Conservation (phyloP, 2,888 invertebrate genomes). For the Drosophila seclusa region DNA sequence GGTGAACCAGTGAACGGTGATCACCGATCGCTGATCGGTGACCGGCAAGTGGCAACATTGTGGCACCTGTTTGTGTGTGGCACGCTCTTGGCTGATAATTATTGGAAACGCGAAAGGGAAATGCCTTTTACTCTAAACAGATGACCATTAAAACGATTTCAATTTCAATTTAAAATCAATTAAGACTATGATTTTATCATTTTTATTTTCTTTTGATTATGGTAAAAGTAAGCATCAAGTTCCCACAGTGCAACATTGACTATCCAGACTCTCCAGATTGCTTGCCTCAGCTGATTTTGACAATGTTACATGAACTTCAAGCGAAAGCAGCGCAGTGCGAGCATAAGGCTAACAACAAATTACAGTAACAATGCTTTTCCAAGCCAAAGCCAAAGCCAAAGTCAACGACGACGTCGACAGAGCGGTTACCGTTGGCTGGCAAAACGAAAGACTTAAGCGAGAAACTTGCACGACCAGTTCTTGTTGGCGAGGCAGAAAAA, state of each 20-base stretch:
- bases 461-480: conserved; percentile 79
- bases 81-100: conserved; percentile 7
- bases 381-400: conserved; percentile 32
- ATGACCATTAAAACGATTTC: conserved; percentile 52
- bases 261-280: conserved; percentile 16
- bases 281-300: conserved; percentile 69
- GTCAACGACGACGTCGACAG: conserved; percentile 30
- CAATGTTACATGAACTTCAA: conserved; percentile 84
- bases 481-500: conserved; percentile 47
- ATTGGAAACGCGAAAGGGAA: conserved; percentile 65
- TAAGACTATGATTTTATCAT: conserved; percentile 61
- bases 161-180: conserved; percentile 74
- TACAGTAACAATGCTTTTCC: conserved; percentile 72
- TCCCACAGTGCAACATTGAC: conserved; percentile 49
- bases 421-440: conserved; percentile 65
- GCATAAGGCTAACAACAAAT: conserved; percentile 65
- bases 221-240: conserved; percentile 64
- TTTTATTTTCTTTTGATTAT: conserved; percentile 37
- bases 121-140: conserved; percentile 66
- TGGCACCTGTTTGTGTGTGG: conserved; percentile 31
- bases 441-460: conserved; percentile 82
- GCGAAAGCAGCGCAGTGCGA: conserved; percentile 75
- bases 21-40: neutral
- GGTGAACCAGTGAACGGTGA: conserved; percentile 19
- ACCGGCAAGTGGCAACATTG: conserved; percentile 2